phyloP scores from a whole-genome alignment of 2,797 vertebrate species.

The Phylloscopus collybita region DNA sequence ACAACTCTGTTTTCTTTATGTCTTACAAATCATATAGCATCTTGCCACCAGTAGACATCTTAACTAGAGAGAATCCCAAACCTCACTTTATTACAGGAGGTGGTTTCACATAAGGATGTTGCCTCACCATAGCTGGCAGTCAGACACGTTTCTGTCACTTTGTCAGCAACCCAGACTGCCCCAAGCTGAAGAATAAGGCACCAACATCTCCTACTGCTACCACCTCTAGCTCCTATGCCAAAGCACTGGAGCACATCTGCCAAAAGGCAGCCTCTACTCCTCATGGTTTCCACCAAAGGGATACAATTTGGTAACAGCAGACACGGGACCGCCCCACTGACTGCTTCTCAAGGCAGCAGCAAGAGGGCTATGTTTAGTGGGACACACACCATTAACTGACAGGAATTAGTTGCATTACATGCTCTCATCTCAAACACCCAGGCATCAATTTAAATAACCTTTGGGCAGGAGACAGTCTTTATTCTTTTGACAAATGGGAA shows the following conservation, averaged over 20 bases:
- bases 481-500: neutral
- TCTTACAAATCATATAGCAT: neutral
- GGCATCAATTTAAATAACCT: constrained; percentile 10
- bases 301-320: neutral
- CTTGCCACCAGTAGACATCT: neutral
- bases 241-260: neutral
- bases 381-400: neutral
- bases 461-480: neutral
- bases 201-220: neutral
- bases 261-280: neutral
- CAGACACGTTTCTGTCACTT: neutral
- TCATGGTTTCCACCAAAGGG: neutral
- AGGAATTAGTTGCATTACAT: neutral
- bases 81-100: neutral
- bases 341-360: neutral
- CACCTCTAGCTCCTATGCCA: neutral
- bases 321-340: accelerated
- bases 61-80: neutral
- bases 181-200: neutral
- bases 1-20: neutral
- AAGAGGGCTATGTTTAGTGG: neutral
- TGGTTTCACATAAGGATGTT: neutral
- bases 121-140: neutral
- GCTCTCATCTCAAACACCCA: neutral
- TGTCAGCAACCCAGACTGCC: neutral